Percentiles rank a stretch among this genome's conserved stretches.
These are phyloP conservation scores for Scaptomyza cyrtandrae DNA, from an alignment of 2,888 invertebrate species.

Conservation along the genomic window DNA sequence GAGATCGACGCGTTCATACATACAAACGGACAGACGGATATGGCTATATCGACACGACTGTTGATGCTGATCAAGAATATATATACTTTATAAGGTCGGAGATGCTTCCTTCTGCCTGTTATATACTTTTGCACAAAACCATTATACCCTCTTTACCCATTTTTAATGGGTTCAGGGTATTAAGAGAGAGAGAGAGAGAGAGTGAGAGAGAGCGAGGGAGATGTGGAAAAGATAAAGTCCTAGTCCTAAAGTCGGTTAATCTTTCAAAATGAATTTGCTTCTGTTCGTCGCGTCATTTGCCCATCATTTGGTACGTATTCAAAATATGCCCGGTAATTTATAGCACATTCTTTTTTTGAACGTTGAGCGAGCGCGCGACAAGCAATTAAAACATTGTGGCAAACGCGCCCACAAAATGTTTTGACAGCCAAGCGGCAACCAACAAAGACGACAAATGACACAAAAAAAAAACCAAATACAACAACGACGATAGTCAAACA, in stretches of 20 bases:
- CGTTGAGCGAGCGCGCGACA: conserved; percentile 26
- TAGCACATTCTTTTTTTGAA: conserved; percentile 32
- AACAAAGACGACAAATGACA: conserved; percentile 27
- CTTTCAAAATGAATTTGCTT: conserved; percentile 37
- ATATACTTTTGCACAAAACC: no score
- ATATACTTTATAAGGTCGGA: no score
- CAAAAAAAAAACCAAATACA: neutral
- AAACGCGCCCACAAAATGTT: conserved; percentile 64
- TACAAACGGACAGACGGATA: no score
- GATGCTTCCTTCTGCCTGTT: no score
- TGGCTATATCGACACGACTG: no score
- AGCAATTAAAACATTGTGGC: conserved; percentile 65
- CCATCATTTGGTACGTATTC: conserved; percentile 33
- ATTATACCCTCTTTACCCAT: no score
- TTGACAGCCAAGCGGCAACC: conserved; percentile 35
- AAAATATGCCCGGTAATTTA: conserved; percentile 38
- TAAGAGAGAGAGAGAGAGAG: no score
- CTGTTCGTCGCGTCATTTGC: neutral
- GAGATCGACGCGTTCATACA: no score
- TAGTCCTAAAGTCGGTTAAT: conserved; percentile 32
- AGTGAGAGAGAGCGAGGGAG: neutral
- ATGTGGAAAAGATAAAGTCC: conserved; percentile 1
- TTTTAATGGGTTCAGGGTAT: no score
- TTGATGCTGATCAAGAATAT: no score
- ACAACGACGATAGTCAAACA: conserved; percentile 5